Evolutionary conservation across 2,113 vertebrate species (phyloP), one percentile per base, ranked within the genome.

Genomic region (Melanotaenia duboulayi): DNA sequence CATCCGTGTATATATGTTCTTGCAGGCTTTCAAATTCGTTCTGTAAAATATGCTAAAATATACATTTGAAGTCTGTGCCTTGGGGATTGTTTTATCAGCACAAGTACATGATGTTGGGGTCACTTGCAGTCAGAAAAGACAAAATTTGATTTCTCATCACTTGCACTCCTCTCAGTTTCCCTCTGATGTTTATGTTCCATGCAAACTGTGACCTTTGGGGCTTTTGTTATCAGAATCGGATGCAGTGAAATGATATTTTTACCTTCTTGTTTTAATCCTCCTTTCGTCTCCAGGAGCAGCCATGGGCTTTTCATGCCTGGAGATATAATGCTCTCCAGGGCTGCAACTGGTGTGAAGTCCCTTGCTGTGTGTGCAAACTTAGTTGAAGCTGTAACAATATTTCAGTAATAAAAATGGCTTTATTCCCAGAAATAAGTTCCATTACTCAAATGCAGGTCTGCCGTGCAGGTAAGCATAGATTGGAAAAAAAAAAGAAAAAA

Each of bases 21-120:
- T 40, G 24, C 13, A 1, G 32, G 32, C 35, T 35, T 7, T 64
- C 8, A n/a, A n/a, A 61, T 62, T 42, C 54, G 11, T 2, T 72
- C 49, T 60, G 51, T 82, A 80, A 87, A 87, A 85, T 85, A 90
- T 90, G 80, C 57, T 74, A 90, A 90, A 82, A 78, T 89, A 89
- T 82, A 84, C 85, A 69, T 84, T 79, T 86, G 78, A 83, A 75
- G 81, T 70, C 55, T 32, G 59, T 57, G 69, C 78, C 51, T 32
- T 12, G 17, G 60, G 73, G 57, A n/a, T 59, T 1, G 46, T 85
- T 71, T 71, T 40, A 22, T 83, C 42, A 69, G 65, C 55, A n/a
- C 68, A 65, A 66, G 16, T 35, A 72, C 63, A 0, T 32, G 19
- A 70, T 51, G 61, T 23, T 17, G 57, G 14, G 62, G 12, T 32